Conservation (phyloP, 2,888 invertebrate genomes). For the Alviniconcha strummeri region DNA sequence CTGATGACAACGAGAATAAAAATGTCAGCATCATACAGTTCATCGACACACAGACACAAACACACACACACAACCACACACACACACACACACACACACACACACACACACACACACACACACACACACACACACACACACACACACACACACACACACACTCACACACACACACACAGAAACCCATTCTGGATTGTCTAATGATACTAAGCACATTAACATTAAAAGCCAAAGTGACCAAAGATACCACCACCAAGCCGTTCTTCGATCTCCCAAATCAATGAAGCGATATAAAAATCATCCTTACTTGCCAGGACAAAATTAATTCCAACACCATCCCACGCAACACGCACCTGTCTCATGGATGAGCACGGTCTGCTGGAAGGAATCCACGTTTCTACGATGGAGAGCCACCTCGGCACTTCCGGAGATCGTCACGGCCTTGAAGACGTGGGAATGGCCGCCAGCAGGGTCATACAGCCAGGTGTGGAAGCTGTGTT, state of each 20-base stretch:
- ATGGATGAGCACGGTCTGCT: constrained; percentile 49
- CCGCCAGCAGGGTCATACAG: constrained; percentile 48
- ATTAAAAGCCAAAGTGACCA: too few species aligned
- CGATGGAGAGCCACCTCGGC: constrained; percentile 58
- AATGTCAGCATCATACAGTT: too few species aligned
- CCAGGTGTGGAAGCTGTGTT: constrained; percentile 58
- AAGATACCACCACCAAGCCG: too few species aligned
- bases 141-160: not conserved
- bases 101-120: not conserved
- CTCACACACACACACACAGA: not conserved
- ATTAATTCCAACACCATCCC: too few species aligned
- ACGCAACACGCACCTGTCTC: constrained; percentile 37
- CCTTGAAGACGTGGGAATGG: constrained; percentile 43
- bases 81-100: not conserved
- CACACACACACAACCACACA: not conserved
- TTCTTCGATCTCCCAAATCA: too few species aligned
- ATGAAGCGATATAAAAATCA: too few species aligned
- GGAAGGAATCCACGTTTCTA: constrained; percentile 47
- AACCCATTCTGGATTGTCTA: not conserved
- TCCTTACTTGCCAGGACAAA: too few species aligned
- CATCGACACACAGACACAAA: not conserved
- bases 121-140: not conserved
- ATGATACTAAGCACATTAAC: not conserved
- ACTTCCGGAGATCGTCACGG: constrained; percentile 50
- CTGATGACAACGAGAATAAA: not conserved